A percentile compares a stretch with the other conserved stretches of the same genome.
Conservation (phyloP, 2,888 invertebrate species). For the Trichogramma dendrolimi region DNA sequence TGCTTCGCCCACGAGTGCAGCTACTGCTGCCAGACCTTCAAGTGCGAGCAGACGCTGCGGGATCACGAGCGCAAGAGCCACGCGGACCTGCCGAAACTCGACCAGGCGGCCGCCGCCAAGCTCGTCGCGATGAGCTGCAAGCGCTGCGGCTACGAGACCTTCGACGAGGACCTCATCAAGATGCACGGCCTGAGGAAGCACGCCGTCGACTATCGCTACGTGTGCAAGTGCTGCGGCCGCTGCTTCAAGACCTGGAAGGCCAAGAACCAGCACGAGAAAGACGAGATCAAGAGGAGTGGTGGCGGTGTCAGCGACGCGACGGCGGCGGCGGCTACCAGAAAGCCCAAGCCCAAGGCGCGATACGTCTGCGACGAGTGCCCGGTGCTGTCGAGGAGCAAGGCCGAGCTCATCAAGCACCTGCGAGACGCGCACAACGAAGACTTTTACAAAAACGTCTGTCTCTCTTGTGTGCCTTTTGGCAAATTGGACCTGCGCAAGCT, state of each 20-base stretch:
- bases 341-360: conserved; percentile 57
- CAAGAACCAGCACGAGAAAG: conserved; percentile 15
- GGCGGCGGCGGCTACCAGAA: not conserved
- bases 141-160: conserved; percentile 39
- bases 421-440: conserved; percentile 1
- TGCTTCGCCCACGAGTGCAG: conserved; percentile 11
- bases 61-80: not conserved
- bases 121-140: conserved; percentile 27
- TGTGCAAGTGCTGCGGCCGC: conserved; percentile 38
- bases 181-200: conserved; percentile 39
- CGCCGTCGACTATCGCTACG: conserved; percentile 34
- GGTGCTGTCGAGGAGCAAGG: conserved; percentile 54
- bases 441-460: conserved; percentile 3
- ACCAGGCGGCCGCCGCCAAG: not conserved
- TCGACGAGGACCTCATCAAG: conserved; percentile 39
- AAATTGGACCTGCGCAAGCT: not conserved
- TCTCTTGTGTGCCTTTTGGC: not conserved
- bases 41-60: not conserved
- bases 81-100: not conserved
- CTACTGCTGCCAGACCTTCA: conserved; percentile 3
- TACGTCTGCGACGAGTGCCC: conserved; percentile 55
- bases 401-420: conserved; percentile 12
- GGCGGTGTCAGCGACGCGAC: not conserved
- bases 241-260: conserved; percentile 32
- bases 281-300: not conserved